Base-by-base conservation (phyloP, 2,113 vertebrate species). In the Sclerurus mexicanus region DNA sequence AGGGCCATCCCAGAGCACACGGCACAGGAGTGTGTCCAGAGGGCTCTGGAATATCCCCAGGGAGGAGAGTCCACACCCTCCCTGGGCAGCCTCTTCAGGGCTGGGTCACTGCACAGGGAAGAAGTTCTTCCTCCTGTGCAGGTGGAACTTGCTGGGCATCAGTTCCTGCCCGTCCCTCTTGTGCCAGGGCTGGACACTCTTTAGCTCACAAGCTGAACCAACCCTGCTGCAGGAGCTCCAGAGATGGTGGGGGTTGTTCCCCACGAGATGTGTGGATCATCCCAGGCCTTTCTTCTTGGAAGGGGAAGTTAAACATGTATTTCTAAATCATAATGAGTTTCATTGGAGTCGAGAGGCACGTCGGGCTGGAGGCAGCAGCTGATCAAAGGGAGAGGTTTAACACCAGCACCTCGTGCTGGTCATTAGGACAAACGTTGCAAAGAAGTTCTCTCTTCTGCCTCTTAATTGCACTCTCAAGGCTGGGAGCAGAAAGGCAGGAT, bases 391-490 rank as follows among this genome's bases (percentile, higher is more conserved):
- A 1, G 21, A 73, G 67, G 55, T 63, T 74, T 53, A 69, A 39
- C 14, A 6, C 11, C 22, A 9, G 49, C 19, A 30, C 14, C 44
- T 78, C 42, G 42, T 71, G 22, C 83, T 94, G 60, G 73, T 94
- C 46, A 28, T 89, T 77, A 92, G 94, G 73, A 85, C 39, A 73
- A 12, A 73, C 63, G 47, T 40, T 52, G 24, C 63, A 67, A 52
- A 72, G 62, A 47, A 63, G 27, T 71, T 83, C 50, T 85, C 50
- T 75, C 71, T 76, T 53, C 66, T 83, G 79, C 82, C 52, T 90
- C 47, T 56, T 90, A 90, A 95, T 90, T 89, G 87, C 31, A 37
- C 87, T 77, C 37, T 91, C 81, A 90, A 95, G 76, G 79, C 87
- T 15, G 1, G 73, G 39, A 53, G 33, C 94, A 86, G 55, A 85